Evolutionary conservation across 2,888 invertebrate species (phyloP).

Genomic region (Stenotaenia linearis): DNA sequence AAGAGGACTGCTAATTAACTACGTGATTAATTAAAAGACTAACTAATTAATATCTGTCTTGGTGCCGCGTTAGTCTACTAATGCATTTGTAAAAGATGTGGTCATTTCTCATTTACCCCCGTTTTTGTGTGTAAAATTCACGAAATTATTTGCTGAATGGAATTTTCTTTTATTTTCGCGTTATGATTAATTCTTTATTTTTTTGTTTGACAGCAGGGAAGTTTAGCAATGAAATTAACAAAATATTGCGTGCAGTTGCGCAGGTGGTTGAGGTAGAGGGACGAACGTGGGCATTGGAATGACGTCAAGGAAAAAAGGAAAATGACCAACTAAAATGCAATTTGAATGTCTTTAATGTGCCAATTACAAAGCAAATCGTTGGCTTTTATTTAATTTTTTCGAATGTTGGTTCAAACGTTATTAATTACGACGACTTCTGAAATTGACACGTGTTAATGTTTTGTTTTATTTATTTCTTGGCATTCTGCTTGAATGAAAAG

Average conservation of each 20-base stretch:
- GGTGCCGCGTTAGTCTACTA: not conserved
- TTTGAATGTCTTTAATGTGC: not conserved
- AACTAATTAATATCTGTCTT: constrained; percentile 30
- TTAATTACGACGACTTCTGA: too few relatives aligned
- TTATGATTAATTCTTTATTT: not conserved
- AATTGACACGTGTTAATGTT: not conserved
- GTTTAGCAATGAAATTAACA: not conserved
- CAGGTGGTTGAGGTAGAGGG: not conserved
- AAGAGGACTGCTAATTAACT: constrained; percentile 28
- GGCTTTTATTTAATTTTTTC: not conserved
- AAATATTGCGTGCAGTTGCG: not conserved
- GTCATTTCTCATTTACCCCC: not conserved
- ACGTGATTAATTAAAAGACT: constrained; percentile 29
- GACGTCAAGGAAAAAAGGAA: not conserved
- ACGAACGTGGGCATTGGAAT: not conserved
- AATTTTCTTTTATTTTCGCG: not conserved
- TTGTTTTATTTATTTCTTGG: not conserved
- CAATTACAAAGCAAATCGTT: not conserved
- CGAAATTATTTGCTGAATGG: not conserved
- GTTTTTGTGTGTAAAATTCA: not conserved
- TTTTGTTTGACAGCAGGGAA: not conserved
- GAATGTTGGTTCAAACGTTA: too few relatives aligned
- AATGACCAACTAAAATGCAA: not conserved
- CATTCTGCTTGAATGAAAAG: not conserved
- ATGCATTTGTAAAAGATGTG: not conserved